These are phyloP conservation scores for Malurus melanocephalus DNA, from an alignment of 2,113 vertebrate genomes.

Conservation along the genomic window DNA sequence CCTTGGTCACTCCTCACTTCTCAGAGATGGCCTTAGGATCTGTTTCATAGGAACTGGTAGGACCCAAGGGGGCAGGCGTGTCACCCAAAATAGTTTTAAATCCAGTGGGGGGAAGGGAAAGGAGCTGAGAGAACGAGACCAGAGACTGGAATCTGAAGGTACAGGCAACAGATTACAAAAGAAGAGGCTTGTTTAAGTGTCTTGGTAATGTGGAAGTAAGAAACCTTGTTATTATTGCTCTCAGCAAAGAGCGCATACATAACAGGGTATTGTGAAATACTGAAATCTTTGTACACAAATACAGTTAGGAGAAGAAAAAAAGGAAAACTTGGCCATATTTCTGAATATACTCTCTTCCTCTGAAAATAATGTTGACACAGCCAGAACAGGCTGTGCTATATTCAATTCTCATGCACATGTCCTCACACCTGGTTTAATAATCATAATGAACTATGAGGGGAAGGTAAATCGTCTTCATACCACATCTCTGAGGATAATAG, in stretches of 20 bases:
- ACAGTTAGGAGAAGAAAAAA: background rate
- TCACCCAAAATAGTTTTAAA: background rate
- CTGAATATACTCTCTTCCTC: background rate
- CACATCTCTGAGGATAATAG: constrained; percentile 22
- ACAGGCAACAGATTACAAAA: background rate
- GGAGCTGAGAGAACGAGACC: background rate
- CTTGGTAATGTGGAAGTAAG: background rate
- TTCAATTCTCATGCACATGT: background rate
- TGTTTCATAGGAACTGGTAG: background rate
- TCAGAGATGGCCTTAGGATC: background rate
- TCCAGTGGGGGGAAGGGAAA: background rate
- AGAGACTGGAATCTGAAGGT: background rate
- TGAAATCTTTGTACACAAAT: background rate
- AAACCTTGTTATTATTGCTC: background rate
- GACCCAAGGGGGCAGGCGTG: background rate
- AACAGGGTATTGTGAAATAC: background rate
- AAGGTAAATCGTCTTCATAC: constrained; percentile 56
- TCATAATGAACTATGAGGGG: constrained; percentile 22
- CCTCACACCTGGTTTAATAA: constrained; percentile 34
- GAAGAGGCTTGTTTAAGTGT: background rate
- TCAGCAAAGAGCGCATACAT: background rate
- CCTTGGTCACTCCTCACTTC: background rate
- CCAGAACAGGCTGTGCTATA: background rate
- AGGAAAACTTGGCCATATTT: background rate
- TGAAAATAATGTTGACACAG: background rate